Evolutionary conservation across 2,113 vertebrate species (phyloP).

Genomic region (Numida meleagris): DNA sequence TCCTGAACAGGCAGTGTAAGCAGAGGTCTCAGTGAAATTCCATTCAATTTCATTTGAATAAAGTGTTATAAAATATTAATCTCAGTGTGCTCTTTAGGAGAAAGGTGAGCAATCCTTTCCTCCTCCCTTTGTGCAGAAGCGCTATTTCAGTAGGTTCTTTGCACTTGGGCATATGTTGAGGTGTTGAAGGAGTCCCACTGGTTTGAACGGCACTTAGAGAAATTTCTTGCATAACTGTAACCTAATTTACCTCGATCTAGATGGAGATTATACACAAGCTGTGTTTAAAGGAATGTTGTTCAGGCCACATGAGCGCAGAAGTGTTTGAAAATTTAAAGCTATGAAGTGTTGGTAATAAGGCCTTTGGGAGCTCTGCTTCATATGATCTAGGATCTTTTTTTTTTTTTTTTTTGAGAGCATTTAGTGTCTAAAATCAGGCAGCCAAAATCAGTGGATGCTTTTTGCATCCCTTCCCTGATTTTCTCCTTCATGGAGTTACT

Average conservation of each 20-base stretch:
- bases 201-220: neutral
- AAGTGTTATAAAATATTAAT: neutral
- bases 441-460: neutral
- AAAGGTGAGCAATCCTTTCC: neutral
- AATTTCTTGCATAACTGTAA: conserved; percentile 21
- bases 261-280: conserved; percentile 19
- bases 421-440: neutral
- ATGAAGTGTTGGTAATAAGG: neutral
- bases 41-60: neutral
- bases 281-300: conserved; percentile 19
- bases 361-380: conserved; percentile 4
- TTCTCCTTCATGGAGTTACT: neutral
- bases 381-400: neutral
- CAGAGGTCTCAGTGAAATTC: neutral
- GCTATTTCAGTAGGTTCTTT: neutral
- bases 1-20: neutral
- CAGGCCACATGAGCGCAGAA: neutral
- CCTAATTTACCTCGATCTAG: conserved; percentile 32
- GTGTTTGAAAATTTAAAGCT: conserved; percentile 44
- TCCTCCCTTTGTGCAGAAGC: neutral
- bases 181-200: neutral
- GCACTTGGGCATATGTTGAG: neutral
- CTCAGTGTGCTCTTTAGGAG: neutral
- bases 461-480: neutral
- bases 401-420: neutral